Evolutionary conservation across 53 echinoderm and acorn worm species (phyloP), one percentile per base, ranked within the genome.

Genomic region (Stichopus horrens): DNA sequence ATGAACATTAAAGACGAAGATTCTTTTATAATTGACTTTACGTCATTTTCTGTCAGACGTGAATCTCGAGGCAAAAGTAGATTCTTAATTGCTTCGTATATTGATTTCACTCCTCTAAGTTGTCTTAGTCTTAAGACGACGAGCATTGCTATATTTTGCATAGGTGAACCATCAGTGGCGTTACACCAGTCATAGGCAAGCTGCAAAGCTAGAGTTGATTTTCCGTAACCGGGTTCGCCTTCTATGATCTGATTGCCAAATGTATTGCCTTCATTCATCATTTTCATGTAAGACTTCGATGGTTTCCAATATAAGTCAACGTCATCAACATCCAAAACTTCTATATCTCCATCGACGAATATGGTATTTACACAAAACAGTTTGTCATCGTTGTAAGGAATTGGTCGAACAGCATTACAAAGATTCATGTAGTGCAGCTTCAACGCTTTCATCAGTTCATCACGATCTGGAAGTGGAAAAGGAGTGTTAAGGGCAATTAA

Each of bases 51-150:
- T 21, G 5, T 84, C 5, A 66, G 14, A 58, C 9, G 18, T 58
- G 84, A 84, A 57, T 84, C 84, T 84, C 65, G 22, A 3, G 84
- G 63, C 51, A 84, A 51, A 5, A 84, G 56, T 6, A 84, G 52
- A 7, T 9, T 23, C 14, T 18, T 21, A 21, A 84, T 84, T 3
- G 84, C 84, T 14, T 14, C 21, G 52, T n/a, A 84, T 60, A 84
- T 84, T 60, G 84, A 84, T 11, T 63, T 37, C 21, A 84, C 68
- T 57, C 84, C 84, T 21, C 84, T 63, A 21, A 84, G 21, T 66
- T 84, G 84, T 65, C 84, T 21, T 9, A 84, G 65, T 16, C 66
- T 21, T 10, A 84, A 66, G 65, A 65, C 23, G 11, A 84, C 65
- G 6, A 84, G 65, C 18, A 67, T 67, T 13, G 18, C 55, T 8